phyloP scores from a whole-genome alignment of 1,140 invertebrate genomes.

The Portunus trituberculatus region DNA sequence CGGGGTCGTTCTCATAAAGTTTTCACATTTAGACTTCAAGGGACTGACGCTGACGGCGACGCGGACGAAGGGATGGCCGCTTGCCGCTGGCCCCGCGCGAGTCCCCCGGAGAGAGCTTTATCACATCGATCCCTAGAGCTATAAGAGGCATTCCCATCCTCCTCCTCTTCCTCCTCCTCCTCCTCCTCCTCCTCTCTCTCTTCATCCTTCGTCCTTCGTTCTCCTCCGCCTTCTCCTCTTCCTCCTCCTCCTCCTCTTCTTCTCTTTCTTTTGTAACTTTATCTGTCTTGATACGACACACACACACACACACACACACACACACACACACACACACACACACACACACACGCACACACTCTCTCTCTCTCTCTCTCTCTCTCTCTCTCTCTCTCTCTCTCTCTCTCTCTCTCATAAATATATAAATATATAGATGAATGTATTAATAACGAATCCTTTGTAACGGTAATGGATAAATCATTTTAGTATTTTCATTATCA shows the following conservation, averaged over 20 bases:
- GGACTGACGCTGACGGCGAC: neutral
- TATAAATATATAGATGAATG: too few species aligned
- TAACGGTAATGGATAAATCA: too few species aligned
- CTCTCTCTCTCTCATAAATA: too few species aligned
- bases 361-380: too few species aligned
- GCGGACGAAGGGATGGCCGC: neutral
- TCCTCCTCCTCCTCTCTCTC: too few species aligned
- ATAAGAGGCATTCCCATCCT: neutral
- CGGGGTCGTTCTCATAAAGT: neutral
- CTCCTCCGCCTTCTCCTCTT: neutral
- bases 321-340: too few species aligned
- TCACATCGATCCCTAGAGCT: neutral
- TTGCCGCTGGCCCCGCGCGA: neutral
- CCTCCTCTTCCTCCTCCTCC: neutral
- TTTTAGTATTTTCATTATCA: too few species aligned
- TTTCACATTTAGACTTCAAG: slow-evolving; percentile 23
- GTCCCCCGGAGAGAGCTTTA: neutral
- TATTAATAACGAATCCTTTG: too few species aligned
- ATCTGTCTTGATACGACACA: neutral
- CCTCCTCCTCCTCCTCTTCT: neutral
- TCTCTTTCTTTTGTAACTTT: neutral
- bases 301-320: too few species aligned
- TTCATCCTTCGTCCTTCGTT: too few species aligned
- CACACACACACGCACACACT: too few species aligned
- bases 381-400: too few species aligned